These are phyloP conservation scores for Calypte anna DNA, from an alignment of 2,113 vertebrate species.

Conservation along the genomic window DNA sequence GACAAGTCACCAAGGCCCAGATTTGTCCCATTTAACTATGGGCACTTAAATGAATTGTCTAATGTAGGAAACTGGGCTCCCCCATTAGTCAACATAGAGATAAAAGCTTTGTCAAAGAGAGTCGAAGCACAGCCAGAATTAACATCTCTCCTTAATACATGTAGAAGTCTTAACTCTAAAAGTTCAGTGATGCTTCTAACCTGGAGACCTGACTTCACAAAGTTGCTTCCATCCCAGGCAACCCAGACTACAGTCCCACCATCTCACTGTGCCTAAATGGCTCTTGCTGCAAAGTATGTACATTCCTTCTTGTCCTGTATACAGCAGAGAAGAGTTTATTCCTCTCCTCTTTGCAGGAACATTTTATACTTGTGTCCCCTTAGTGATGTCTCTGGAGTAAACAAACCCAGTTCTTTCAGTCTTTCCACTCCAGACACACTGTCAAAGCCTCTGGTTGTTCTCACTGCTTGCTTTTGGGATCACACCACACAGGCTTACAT, in stretches of 20 bases:
- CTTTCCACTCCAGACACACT: neutral
- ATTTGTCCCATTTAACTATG: neutral
- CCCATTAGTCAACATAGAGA: neutral
- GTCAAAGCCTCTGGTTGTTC: constrained; percentile 21
- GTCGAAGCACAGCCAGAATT: neutral
- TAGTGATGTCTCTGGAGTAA: constrained; percentile 16
- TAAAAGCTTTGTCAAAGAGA: neutral
- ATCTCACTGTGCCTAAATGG: neutral
- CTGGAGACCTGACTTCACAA: neutral
- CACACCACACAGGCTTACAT: neutral
- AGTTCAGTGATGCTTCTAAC: neutral
- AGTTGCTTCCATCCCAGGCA: neutral
- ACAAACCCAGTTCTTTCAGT: constrained; percentile 24
- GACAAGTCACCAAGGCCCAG: neutral
- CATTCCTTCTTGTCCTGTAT: neutral
- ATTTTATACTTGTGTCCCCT: constrained; percentile 12
- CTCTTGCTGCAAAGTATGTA: neutral
- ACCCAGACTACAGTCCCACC: neutral
- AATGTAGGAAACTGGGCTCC: neutral
- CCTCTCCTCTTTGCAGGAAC: neutral
- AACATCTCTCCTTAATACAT: neutral
- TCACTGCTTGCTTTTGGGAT: constrained; percentile 37
- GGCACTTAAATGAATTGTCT: neutral
- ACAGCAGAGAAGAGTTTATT: neutral
- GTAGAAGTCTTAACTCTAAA: neutral